Percentiles rank a stretch among this genome's conserved stretches.
Conservation (phyloP, 2,888 invertebrate genomes). For the Harpalus rubripes region DNA sequence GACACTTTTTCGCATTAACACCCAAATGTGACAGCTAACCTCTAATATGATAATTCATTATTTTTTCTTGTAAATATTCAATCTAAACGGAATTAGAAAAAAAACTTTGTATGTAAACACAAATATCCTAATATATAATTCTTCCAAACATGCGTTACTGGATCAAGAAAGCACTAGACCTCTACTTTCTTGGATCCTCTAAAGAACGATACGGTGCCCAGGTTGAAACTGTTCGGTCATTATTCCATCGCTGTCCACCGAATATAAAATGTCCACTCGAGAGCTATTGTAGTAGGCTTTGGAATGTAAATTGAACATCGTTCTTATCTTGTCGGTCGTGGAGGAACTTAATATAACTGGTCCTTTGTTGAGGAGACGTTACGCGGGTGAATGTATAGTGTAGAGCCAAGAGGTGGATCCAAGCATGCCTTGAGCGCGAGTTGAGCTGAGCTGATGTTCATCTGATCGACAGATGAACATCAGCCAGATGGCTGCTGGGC, state of each 20-base stretch:
- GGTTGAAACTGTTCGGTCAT: constrained; percentile 38
- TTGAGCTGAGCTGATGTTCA: constrained; percentile 8
- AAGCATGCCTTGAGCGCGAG: background rate
- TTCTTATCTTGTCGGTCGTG: constrained; percentile 74
- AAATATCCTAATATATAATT: too few species aligned
- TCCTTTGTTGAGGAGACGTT: constrained; percentile 58
- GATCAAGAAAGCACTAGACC: too few species aligned
- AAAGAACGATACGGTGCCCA: too few species aligned
- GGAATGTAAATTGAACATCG: constrained; percentile 77
- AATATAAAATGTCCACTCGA: constrained; percentile 76
- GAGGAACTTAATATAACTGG: constrained; percentile 64
- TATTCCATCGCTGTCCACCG: constrained; percentile 70
- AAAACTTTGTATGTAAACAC: too few species aligned
- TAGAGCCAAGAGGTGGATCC: constrained; percentile 21
- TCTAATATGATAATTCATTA: too few species aligned
- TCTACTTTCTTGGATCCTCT: too few species aligned
- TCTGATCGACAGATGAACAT: constrained; percentile 52
- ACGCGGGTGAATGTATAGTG: constrained; percentile 36
- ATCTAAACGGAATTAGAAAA: too few species aligned
- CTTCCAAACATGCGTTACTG: too few species aligned
- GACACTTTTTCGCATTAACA: too few species aligned
- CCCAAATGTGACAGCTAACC: too few species aligned
- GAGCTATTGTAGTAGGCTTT: constrained; percentile 74
- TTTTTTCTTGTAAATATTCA: too few species aligned
- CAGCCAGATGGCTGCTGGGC: constrained; percentile 38